These are phyloP conservation scores for Malurus cyaneus DNA, from an alignment of 2,113 vertebrate species.

Conservation along the genomic window DNA sequence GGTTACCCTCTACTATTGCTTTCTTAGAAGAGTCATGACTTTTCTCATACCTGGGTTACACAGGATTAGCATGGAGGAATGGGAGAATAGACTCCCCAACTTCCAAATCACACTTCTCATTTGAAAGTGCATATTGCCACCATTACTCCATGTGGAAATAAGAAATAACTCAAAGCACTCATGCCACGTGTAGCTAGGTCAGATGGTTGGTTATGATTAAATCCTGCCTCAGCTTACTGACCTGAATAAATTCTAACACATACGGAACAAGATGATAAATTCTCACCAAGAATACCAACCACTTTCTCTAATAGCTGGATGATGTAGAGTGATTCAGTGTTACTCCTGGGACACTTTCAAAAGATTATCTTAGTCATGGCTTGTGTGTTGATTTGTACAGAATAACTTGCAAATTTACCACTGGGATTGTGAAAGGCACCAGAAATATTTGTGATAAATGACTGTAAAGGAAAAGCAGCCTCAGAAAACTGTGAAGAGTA, in stretches of 20 bases:
- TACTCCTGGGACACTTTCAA: background rate
- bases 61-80: background rate
- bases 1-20: background rate
- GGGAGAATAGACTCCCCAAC: background rate
- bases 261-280: background rate
- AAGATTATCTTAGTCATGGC: background rate
- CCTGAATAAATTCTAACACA: slow-evolving; percentile 9
- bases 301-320: slow-evolving; percentile 2
- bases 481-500: background rate
- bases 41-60: background rate
- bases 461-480: background rate
- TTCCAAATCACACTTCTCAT: background rate
- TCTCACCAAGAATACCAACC: background rate
- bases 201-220: background rate
- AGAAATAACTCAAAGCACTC: background rate
- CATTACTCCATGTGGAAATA: background rate
- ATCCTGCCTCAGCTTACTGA: background rate
- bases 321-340: background rate
- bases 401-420: background rate
- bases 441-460: background rate
- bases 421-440: background rate
- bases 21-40: background rate
- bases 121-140: background rate
- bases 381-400: background rate
- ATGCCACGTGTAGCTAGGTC: background rate